Percentiles rank a stretch among this genome's conserved stretches.
Evolutionary conservation across 2,113 vertebrate genomes (phyloP).

Genomic region (Anhinga rufa): DNA sequence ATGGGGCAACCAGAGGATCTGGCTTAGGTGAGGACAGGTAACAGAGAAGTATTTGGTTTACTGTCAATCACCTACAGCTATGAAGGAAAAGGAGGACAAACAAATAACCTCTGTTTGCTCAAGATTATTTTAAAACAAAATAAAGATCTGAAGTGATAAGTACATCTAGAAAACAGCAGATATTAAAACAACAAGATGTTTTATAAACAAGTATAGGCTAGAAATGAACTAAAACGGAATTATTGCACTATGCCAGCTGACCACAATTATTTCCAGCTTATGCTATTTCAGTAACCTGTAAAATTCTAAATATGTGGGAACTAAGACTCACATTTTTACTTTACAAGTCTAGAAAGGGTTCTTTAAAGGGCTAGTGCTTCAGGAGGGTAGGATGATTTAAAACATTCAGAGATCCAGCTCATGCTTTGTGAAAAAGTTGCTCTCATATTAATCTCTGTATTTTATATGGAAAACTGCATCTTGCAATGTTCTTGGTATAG

Average conservation of each 20-base stretch:
- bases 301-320: not conserved
- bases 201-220: constrained; percentile 12
- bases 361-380: not conserved
- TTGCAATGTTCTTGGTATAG: not conserved
- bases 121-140: constrained; percentile 26
- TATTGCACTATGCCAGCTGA: constrained; percentile 13
- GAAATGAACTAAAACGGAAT: not conserved
- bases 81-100: not conserved
- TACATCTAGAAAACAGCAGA: constrained; percentile 7
- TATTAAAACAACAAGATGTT: constrained; percentile 41
- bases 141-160: constrained; percentile 26
- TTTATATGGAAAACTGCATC: not conserved
- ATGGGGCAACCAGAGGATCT: not conserved
- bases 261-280: not conserved
- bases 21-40: not conserved
- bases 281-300: not conserved
- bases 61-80: not conserved
- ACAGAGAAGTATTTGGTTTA: not conserved
- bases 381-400: not conserved
- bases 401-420: not conserved
- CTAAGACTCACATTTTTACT: not conserved
- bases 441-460: not conserved
- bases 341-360: not conserved
- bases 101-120: not conserved
- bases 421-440: not conserved